Percentiles rank a stretch among this genome's conserved stretches.
Conservation (phyloP, 2,888 invertebrate genomes). For the Cybosia mesomella region DNA sequence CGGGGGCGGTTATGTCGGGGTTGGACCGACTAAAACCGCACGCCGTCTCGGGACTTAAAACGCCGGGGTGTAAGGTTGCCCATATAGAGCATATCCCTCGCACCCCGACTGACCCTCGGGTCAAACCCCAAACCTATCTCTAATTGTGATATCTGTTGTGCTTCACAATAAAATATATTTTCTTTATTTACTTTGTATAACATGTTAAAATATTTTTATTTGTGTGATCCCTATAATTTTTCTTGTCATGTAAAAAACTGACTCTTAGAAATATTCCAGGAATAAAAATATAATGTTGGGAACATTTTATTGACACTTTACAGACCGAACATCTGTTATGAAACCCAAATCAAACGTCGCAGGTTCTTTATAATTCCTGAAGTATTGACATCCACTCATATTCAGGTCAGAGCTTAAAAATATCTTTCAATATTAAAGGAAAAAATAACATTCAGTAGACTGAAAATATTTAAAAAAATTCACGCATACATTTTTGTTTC, state of each 20-base stretch:
- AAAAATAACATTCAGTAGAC: background rate
- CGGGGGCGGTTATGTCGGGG: too few relatives aligned
- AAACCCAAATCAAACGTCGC: constrained; percentile 10
- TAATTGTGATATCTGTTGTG: too few relatives aligned
- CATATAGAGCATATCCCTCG: too few relatives aligned
- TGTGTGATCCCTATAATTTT: background rate
- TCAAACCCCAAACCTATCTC: too few relatives aligned
- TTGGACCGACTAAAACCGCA: too few relatives aligned
- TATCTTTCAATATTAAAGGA: background rate
- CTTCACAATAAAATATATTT: too few relatives aligned
- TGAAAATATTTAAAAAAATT: background rate
- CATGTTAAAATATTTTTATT: background rate
- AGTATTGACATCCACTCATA: constrained; percentile 10
- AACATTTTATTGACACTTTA: constrained; percentile 5
- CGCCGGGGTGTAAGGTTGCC: too few relatives aligned
- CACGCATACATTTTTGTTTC: too few relatives aligned
- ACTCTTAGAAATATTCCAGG: background rate
- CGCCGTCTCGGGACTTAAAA: too few relatives aligned
- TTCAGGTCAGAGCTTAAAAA: constrained; percentile 9
- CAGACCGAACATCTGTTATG: constrained; percentile 4
- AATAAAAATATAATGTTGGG: background rate
- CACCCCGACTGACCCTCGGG: too few relatives aligned
- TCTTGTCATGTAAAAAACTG: background rate
- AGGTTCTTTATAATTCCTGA: background rate
- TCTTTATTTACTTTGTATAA: too few relatives aligned